These are phyloP conservation scores for Agrotis ipsilon DNA, from an alignment of 2,888 invertebrate species.

Conservation along the genomic window DNA sequence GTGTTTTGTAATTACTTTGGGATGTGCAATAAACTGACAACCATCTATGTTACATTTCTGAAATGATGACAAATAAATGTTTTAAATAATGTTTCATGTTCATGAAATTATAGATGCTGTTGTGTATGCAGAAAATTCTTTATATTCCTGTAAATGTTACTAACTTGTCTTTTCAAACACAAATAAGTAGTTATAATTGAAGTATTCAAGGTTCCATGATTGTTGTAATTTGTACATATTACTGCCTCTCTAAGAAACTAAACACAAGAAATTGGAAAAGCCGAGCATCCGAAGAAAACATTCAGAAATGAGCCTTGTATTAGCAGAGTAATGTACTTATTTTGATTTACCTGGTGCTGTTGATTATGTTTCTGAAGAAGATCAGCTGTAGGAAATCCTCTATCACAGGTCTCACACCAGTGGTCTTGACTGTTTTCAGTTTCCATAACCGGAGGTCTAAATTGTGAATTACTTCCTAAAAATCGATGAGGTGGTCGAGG, in stretches of 20 bases:
- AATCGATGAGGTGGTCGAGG: constrained; percentile 36
- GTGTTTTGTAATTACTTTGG: constrained; percentile 95
- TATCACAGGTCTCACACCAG: constrained; percentile 96
- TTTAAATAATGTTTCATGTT: background rate
- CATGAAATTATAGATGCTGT: no score
- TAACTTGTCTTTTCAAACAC: background rate
- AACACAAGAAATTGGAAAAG: background rate
- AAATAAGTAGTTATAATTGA: background rate
- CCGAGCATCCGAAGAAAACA: background rate
- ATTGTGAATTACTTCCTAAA: constrained; percentile 45
- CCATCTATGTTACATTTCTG: constrained; percentile 95
- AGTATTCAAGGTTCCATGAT: background rate
- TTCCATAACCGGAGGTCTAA: constrained; percentile 40
- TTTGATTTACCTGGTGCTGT: constrained; percentile 92
- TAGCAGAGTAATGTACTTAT: background rate
- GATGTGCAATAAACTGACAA: constrained; percentile 95
- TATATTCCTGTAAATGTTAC: background rate
- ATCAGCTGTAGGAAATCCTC: constrained; percentile 92
- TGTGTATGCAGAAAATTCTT: no score
- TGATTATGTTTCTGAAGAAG: constrained; percentile 92
- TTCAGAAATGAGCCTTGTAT: background rate
- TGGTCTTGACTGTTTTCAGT: constrained; percentile 73
- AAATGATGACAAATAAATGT: constrained; percentile 60
- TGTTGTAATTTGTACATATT: background rate
- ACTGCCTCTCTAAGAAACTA: background rate